These are phyloP conservation scores for Leptopilina clavipes DNA, from an alignment of 1,140 invertebrate genomes.

Conservation along the genomic window DNA sequence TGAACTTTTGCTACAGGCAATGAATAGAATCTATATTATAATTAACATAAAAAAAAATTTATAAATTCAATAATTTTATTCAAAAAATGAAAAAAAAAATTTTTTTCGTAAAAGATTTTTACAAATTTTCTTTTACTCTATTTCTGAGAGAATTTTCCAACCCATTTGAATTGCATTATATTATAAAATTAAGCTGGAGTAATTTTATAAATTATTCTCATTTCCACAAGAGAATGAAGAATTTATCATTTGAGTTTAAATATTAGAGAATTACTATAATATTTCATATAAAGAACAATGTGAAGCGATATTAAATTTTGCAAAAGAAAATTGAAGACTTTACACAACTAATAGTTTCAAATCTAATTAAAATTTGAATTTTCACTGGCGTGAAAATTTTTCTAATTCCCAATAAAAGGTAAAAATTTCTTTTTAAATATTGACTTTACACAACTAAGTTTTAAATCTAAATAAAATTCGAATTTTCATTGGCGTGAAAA, in stretches of 20 bases:
- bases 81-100: not conserved
- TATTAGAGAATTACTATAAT: not conserved
- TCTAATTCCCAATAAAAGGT: not conserved
- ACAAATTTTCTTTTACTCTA: not conserved
- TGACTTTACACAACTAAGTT: too few relatives aligned
- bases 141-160: not conserved
- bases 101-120: not conserved
- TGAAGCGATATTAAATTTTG: not conserved
- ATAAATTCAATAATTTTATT: too few relatives aligned
- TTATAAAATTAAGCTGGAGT: not conserved
- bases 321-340: not conserved
- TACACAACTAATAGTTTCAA: not conserved
- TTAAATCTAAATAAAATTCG: too few relatives aligned
- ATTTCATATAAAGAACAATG: not conserved
- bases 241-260: constrained; percentile 5
- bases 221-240: not conserved
- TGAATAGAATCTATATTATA: too few relatives aligned
- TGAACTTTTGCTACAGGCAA: too few relatives aligned
- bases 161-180: not conserved
- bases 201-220: constrained; percentile 10
- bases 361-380: not conserved
- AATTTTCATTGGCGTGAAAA: too few relatives aligned
- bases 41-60: too few relatives aligned
- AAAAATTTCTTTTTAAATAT: too few relatives aligned
- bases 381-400: not conserved